Percentiles rank a stretch among this genome's conserved stretches.
Conservation (phyloP, 2,888 invertebrate species). For the Eugnorisma glareosa region DNA sequence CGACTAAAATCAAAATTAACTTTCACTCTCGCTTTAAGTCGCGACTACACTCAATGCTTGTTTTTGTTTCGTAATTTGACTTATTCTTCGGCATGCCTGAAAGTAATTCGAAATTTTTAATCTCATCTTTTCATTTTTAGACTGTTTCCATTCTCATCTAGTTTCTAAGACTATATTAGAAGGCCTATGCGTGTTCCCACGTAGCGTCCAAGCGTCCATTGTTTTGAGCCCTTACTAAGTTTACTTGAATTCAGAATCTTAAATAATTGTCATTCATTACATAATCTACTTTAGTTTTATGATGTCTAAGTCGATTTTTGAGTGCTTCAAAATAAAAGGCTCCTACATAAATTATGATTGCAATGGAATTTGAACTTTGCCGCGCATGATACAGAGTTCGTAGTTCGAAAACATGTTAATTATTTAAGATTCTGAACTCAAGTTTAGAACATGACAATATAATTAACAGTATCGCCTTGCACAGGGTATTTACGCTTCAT, state of each 20-base stretch:
- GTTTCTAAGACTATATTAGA: constrained; percentile 72
- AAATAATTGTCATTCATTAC: constrained; percentile 1
- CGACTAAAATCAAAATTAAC: constrained; percentile 25
- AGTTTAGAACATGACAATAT: constrained; percentile 74
- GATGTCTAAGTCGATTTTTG: constrained; percentile 6
- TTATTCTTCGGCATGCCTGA: constrained; percentile 36
- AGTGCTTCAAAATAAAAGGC: neutral
- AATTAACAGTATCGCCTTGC: constrained; percentile 72
- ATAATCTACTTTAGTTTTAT: neutral
- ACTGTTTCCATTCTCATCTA: constrained; percentile 70
- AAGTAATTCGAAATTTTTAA: constrained; percentile 60
- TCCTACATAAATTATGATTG: neutral
- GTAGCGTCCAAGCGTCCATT: constrained; percentile 75
- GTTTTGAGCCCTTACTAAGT: constrained; percentile 69
- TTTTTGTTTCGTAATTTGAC: constrained; percentile 41
- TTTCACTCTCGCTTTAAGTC: constrained; percentile 33
- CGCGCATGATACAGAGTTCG: neutral
- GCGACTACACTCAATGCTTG: constrained; percentile 44
- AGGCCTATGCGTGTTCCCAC: constrained; percentile 74
- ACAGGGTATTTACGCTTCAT: constrained; percentile 76
- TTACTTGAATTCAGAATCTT: constrained; percentile 34
- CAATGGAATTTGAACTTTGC: neutral
- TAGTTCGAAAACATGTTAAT: neutral
- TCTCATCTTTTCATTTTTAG: constrained; percentile 68
- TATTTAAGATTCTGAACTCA: constrained; percentile 20